Base-by-base conservation (phyloP, 2,113 vertebrate genomes). In the Clarias magur region DNA sequence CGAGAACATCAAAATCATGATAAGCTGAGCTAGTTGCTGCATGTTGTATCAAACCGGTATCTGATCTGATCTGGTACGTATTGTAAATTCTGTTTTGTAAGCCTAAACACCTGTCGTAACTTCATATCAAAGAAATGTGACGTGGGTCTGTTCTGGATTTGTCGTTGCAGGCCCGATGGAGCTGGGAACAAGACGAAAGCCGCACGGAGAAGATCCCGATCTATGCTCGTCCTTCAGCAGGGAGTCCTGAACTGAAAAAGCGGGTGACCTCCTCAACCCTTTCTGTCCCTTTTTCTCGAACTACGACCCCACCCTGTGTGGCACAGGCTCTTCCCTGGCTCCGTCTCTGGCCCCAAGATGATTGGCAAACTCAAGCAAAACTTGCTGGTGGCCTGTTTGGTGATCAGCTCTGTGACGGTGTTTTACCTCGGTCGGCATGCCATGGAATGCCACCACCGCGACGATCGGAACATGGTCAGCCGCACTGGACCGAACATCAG, bases 311-410 rank as follows among this genome's bases (percentile, higher is more conserved):
- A 89, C 89, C 88, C 87, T 86, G 87, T 84, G 87, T 80, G 9
- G n/a, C 25, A 72, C 83, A 67, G 82, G 56, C 80, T 86, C 76
- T 67, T 72, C 85, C 70, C 88, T 91, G 92, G 62, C 78, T 57
- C 42, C 9, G 70, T 59, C 10, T 67, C 87, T 84, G 79, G 68
- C 88, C 42, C 83, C 93, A 95, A 93, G 91, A 99, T 99, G 97
- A 94, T 99, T 5, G 98, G 97, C 13, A 99, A 99, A 92, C 93
- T 99, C 86, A 99, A 99, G 89, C 98, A 99, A 93, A 99, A 99
- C 93, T 88, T 99, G 91, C 92, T 99, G 42, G 90, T 99, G 95
- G 97, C 97, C 7, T 99, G 98, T 80, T 94, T 99, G 95, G 96
- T 96, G 88, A 96, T 99, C 92, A 99, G 98, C 89, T 99, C 97